Evolutionary conservation across 1,140 invertebrate species (phyloP).

Genomic region (Apis cerana): DNA sequence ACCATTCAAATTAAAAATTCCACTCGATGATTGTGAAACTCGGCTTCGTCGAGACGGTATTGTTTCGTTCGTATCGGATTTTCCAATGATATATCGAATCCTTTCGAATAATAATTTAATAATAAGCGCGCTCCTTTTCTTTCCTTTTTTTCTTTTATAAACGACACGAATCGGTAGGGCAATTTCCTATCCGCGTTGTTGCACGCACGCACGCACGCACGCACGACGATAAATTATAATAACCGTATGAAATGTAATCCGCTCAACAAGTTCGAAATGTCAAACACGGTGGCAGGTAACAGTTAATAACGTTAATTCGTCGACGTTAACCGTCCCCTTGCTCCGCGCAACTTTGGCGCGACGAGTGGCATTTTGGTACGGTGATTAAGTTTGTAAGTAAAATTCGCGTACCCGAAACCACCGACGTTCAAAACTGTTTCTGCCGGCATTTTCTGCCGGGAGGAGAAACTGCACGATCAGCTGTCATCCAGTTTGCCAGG

Average conservation of each 20-base stretch:
- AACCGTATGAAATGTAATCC: slow-evolving; percentile 28
- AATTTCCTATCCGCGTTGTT: too few species aligned
- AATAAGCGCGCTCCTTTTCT: too few species aligned
- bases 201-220: slow-evolving; percentile 2
- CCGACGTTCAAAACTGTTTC: slow-evolving; percentile 44
- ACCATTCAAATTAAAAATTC: too few species aligned
- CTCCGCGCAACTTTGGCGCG: background rate
- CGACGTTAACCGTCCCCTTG: background rate
- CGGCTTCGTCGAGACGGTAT: too few species aligned
- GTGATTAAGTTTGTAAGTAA: slow-evolving; percentile 61
- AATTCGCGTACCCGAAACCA: slow-evolving; percentile 43
- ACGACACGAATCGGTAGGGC: too few species aligned
- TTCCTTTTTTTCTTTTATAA: too few species aligned
- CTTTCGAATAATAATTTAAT: too few species aligned
- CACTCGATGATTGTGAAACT: too few species aligned
- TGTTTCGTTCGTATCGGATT: too few species aligned
- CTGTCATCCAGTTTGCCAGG: slow-evolving; percentile 54
- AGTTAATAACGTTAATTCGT: slow-evolving; percentile 63
- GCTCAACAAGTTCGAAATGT: slow-evolving; percentile 51
- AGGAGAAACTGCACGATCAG: slow-evolving; percentile 51
- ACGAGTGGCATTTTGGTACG: slow-evolving; percentile 41
- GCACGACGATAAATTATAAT: slow-evolving; percentile 35
- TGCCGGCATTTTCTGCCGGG: slow-evolving; percentile 48
- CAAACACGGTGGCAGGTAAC: slow-evolving; percentile 39
- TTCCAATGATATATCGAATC: too few species aligned